These are phyloP conservation scores for Coelopa pilipes DNA, from an alignment of 2,888 invertebrate species.

Conservation along the genomic window DNA sequence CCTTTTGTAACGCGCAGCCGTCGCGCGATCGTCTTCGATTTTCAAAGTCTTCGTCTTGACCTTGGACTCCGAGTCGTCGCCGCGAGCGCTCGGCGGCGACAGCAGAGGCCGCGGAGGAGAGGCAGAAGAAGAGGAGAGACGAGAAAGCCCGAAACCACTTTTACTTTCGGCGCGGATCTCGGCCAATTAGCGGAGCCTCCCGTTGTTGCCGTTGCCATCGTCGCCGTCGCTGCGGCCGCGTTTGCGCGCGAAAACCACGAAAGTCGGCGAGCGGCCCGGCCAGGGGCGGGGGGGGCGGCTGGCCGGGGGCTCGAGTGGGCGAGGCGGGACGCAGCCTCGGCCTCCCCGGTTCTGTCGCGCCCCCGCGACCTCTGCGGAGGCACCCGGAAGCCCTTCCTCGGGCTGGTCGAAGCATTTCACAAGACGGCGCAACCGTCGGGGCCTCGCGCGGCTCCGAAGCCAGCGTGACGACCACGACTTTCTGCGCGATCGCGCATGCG, in stretches of 20 bases:
- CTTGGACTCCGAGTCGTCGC: slow-evolving; percentile 60
- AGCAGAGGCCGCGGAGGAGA: slow-evolving; percentile 23
- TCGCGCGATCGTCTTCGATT: slow-evolving; percentile 39
- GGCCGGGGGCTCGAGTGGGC: no score
- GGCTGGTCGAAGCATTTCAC: no score
- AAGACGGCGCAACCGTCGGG: no score
- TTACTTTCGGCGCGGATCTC: slow-evolving; percentile 49
- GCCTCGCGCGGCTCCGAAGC: no score
- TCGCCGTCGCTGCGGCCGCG: no score
- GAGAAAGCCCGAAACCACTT: slow-evolving; percentile 43
- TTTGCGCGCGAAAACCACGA: slow-evolving; percentile 8
- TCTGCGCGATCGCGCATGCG: slow-evolving; percentile 24
- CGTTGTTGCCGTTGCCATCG: slow-evolving; percentile 21
- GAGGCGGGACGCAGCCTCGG: no score
- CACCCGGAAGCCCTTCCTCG: no score
- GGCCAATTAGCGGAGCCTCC: slow-evolving; percentile 34
- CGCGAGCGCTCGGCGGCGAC: slow-evolving; percentile 36
- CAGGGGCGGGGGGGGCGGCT: no score
- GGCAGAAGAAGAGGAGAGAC: slow-evolving; percentile 24
- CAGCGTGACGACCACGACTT: no score
- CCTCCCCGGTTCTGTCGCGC: no score
- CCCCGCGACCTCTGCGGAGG: no score
- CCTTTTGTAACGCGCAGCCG: neutral
- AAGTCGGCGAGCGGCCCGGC: no score
- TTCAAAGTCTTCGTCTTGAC: slow-evolving; percentile 65